Evolutionary conservation across 1,140 invertebrate species (phyloP), one percentile per base, ranked within the genome.

Genomic region (Palaemon carinicauda): DNA sequence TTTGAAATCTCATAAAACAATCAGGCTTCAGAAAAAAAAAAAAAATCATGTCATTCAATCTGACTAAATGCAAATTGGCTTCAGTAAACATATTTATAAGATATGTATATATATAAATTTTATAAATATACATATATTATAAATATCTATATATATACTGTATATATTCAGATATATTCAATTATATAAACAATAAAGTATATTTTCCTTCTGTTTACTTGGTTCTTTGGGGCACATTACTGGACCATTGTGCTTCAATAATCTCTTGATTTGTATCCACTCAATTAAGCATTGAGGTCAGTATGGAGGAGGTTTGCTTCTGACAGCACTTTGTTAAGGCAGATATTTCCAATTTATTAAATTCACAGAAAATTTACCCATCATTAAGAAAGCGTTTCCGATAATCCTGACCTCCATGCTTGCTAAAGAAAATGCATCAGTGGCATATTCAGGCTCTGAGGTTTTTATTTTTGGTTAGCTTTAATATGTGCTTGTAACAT

Each of bases 171-270:
- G 24, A 19, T 17, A 21, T 17, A 19, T 33, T n/a, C n/a, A 41
- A 41, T 3, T 33, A 10, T 73, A 73, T 50, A 33, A 41, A 75
- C 17, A n/a, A 7, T 50, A 50, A 75, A 50, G 33, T 60, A 4
- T 29, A 80, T 19, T 60, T 24, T 31, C 21, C 29, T 69, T 31
- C 65, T 27, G 24, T 69, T 69, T 69, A 31, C 54, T 83, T 60
- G 50, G 51, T 83, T 83, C 17, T 33, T 77, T 83, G 82, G 74
- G 74, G 82, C 82, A 83, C 82, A 83, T 83, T 83, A 83, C 82
- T 83, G 82, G 82, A 83, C 82, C 82, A 83, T 75, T 83, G 82
- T 83, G 82, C 82, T 83, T 83, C 71, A 83, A 83, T 56, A 50
- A 73, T 73, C 75, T 82, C 75, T 50, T 75, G 74, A 53, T 77